These are phyloP conservation scores for Neosilurus hyrtlii DNA, from an alignment of 2,797 vertebrate genomes.

Conservation along the genomic window DNA sequence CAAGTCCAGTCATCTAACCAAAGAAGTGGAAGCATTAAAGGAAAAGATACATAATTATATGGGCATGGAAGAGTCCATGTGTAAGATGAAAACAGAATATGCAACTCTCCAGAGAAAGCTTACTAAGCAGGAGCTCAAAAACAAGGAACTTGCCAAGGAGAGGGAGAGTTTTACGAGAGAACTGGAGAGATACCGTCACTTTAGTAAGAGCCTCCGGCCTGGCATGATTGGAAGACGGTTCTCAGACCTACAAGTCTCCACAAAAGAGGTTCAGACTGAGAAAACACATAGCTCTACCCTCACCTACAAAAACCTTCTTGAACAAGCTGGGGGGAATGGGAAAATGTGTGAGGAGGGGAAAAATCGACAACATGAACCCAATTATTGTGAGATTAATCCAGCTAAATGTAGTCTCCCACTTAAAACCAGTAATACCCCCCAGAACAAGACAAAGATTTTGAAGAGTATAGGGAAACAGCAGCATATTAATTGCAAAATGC, in stretches of 20 bases:
- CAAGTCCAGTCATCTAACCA: conserved; percentile 86
- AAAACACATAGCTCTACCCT: conserved; percentile 76
- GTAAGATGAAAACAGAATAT: conserved; percentile 87
- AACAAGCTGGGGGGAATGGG: conserved; percentile 81
- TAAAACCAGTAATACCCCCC: conserved; percentile 74
- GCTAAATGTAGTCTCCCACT: conserved; percentile 75
- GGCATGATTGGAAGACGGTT: conserved; percentile 86
- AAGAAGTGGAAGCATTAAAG: conserved; percentile 88
- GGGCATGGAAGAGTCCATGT: conserved; percentile 88
- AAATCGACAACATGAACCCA: conserved; percentile 74
- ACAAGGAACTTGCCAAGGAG: conserved; percentile 89
- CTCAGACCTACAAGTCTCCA: conserved; percentile 87
- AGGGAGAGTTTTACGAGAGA: conserved; percentile 90
- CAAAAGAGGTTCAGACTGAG: conserved; percentile 95
- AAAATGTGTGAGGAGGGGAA: conserved; percentile 80
- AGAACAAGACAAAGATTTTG: conserved; percentile 79
- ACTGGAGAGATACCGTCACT: conserved; percentile 86
- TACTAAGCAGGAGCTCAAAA: conserved; percentile 89
- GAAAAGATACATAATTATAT: conserved; percentile 94
- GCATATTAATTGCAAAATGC: conserved; percentile 80
- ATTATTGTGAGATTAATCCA: conserved; percentile 75
- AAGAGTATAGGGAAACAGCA: conserved; percentile 78
- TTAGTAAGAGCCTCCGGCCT: conserved; percentile 86
- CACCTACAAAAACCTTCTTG: conserved; percentile 79
- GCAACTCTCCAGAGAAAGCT: conserved; percentile 86